Conservation (phyloP, 2,113 vertebrate genomes). For the Oncorhynchus mykiss region DNA sequence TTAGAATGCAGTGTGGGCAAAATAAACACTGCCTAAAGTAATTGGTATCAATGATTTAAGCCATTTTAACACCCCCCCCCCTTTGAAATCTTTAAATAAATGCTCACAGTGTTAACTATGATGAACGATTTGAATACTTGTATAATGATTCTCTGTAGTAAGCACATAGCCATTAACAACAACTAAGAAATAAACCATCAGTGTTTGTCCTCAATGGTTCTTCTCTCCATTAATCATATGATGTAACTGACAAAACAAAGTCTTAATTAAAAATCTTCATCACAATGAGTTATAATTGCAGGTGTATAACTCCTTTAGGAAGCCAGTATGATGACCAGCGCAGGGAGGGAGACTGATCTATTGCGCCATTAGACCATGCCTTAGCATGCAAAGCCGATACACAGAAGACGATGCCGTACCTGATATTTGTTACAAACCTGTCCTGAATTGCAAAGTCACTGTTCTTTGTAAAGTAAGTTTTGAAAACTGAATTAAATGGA, state of each 20-base stretch:
- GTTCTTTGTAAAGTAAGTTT: too few relatives aligned
- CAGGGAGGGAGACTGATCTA: slow-evolving; percentile 26
- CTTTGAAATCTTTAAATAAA: slow-evolving; percentile 15
- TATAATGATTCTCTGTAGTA: slow-evolving; percentile 1
- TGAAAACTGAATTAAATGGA: too few relatives aligned
- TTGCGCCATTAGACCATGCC: slow-evolving; percentile 21
- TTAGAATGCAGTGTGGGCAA: too few relatives aligned
- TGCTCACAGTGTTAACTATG: slow-evolving; percentile 7
- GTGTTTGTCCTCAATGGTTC: slow-evolving; percentile 9
- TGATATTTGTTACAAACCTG: too few relatives aligned
- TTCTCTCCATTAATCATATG: slow-evolving; percentile 27
- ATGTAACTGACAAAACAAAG: background rate
- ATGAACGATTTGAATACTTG: slow-evolving; percentile 34
- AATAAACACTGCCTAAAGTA: background rate
- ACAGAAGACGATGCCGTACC: background rate
- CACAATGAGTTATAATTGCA: background rate
- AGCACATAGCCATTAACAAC: slow-evolving; percentile 9
- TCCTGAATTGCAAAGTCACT: too few relatives aligned
- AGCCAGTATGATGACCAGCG: slow-evolving; percentile 8
- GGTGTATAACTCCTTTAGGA: background rate
- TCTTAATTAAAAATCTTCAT: background rate
- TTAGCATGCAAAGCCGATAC: background rate
- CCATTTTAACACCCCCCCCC: slow-evolving; percentile 5
- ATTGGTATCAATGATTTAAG: slow-evolving; percentile 15
- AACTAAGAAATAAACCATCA: slow-evolving; percentile 4